Conservation (phyloP, 2,797 vertebrate genomes). For the Coendou prehensilis region DNA sequence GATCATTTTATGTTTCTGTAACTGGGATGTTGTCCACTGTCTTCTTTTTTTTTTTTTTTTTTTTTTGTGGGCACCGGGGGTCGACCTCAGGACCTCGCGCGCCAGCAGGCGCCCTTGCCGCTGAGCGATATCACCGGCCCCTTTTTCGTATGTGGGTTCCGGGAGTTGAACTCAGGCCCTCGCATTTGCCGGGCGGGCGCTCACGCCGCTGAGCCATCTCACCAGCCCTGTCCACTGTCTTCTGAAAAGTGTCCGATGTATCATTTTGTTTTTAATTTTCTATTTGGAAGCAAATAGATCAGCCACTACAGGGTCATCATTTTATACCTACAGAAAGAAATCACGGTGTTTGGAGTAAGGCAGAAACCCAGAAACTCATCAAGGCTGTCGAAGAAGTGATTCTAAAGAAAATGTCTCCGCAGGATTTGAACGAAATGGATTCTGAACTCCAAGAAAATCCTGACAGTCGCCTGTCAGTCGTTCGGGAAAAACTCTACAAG, state of each 20-base stretch:
- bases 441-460: background rate
- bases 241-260: background rate
- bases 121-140: no score
- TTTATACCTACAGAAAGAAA: conserved; percentile 81
- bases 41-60: background rate
- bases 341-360: conserved; percentile 87
- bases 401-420: conserved; percentile 74
- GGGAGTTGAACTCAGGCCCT: no score
- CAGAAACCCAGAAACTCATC: conserved; percentile 85
- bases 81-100: no score
- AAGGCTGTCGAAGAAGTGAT: conserved; percentile 85
- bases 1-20: background rate
- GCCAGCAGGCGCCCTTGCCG: no score
- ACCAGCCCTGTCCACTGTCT: background rate
- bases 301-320: background rate
- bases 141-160: no score
- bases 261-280: background rate
- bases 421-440: background rate
- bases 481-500: conserved; percentile 83
- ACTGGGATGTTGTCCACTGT: background rate
- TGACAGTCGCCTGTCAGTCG: conserved; percentile 4
- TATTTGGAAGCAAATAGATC: background rate
- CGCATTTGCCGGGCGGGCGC: no score
- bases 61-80: no score
- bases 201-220: no score